These are phyloP conservation scores for Semibalanus balanoides DNA, from an alignment of 1,140 invertebrate species.

Conservation along the genomic window DNA sequence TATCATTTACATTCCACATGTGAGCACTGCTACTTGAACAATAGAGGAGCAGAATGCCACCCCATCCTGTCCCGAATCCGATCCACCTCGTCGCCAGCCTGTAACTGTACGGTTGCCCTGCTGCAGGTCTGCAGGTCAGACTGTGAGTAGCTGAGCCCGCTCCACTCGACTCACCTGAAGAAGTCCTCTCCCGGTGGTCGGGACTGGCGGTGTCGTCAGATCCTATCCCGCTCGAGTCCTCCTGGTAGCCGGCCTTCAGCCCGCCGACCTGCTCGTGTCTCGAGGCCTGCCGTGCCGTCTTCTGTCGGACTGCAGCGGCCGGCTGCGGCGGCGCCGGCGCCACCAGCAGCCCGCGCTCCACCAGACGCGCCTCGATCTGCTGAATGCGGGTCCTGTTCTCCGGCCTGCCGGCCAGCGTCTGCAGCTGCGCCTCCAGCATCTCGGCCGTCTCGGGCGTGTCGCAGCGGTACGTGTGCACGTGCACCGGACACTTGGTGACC, in stretches of 20 bases:
- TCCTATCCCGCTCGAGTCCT: conserved; percentile 53
- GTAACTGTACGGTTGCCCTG: too few relatives aligned
- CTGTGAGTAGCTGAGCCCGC: too few relatives aligned
- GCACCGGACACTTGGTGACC: conserved; percentile 68
- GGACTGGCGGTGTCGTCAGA: conserved; percentile 62
- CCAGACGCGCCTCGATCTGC: conserved; percentile 51
- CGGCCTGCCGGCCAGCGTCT: conserved; percentile 61
- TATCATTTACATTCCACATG: too few relatives aligned
- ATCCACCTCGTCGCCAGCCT: too few relatives aligned
- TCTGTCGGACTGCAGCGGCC: neutral
- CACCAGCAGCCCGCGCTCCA: conserved; percentile 30
- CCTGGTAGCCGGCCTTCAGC: conserved; percentile 9
- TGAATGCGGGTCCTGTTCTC: conserved; percentile 74
- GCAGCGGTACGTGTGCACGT: conserved; percentile 90
- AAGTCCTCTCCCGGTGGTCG: neutral
- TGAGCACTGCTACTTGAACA: too few relatives aligned
- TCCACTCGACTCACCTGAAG: neutral
- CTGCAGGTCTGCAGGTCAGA: too few relatives aligned
- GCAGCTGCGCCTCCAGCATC: conserved; percentile 63
- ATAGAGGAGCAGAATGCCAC: too few relatives aligned
- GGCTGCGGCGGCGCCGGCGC: conserved; percentile 13
- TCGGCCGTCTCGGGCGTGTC: conserved; percentile 84
- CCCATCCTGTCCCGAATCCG: too few relatives aligned
- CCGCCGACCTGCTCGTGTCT: neutral
- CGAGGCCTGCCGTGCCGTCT: neutral